phyloP scores from a whole-genome alignment of 2,113 vertebrate genomes.

The Mustela nigripes region DNA sequence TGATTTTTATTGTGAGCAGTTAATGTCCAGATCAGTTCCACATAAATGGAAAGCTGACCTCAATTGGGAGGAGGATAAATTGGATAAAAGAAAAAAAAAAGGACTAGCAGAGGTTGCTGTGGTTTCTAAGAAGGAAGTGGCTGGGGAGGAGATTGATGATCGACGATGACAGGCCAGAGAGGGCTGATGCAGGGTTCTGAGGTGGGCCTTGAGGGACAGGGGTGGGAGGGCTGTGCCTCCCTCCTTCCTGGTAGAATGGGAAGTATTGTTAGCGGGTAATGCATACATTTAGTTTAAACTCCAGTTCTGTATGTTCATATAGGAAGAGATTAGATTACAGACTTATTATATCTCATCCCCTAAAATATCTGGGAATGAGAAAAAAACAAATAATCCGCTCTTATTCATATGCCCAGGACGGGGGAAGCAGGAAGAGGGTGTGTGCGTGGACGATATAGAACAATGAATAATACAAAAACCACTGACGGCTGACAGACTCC shows the following conservation, averaged over 20 bases:
- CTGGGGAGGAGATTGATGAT: conserved; percentile 9
- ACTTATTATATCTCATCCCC: conserved; percentile 65
- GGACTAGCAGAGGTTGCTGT: conserved; percentile 25
- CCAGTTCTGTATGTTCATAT: conserved; percentile 68
- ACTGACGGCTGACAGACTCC: neutral
- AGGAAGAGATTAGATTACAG: conserved; percentile 65
- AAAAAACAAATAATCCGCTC: neutral
- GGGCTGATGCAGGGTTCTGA: neutral
- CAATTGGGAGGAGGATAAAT: conserved; percentile 16
- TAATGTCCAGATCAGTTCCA: conserved; percentile 20
- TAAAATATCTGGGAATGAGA: conserved; percentile 64
- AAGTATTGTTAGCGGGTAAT: conserved; percentile 72
- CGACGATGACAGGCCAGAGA: neutral
- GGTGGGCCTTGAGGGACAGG: neutral
- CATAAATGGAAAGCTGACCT: conserved; percentile 23
- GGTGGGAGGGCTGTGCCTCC: neutral
- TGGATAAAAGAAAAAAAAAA: neutral
- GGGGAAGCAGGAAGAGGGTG: conserved; percentile 51
- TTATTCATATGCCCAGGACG: conserved; percentile 59
- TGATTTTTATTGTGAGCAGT: neutral
- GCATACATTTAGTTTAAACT: conserved; percentile 76
- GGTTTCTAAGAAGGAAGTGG: conserved; percentile 71
- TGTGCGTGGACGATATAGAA: neutral
- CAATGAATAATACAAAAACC: neutral
- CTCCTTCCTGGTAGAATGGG: conserved; percentile 59